Base-by-base conservation (phyloP, 2,113 vertebrate genomes). In the Odobenus rosmarus region DNA sequence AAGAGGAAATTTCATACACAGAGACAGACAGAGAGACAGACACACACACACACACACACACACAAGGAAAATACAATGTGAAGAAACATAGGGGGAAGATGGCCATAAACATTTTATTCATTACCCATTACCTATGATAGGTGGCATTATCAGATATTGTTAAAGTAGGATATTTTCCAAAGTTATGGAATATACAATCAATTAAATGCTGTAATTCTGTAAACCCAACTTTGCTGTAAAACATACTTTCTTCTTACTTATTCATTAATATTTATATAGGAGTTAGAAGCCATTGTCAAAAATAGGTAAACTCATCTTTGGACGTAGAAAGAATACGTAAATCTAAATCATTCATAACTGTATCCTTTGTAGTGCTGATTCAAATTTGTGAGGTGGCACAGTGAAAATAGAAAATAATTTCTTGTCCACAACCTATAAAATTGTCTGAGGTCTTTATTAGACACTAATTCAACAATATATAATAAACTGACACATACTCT, bases 1-100 rank as follows among this genome's bases (percentile, higher is more conserved):
- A 91, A 51, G 9, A 4, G 6, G 4, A 61, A 36, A 36, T 71
- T 42, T n/a, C 42, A 13, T 61, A n/a, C 1, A 9, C 10, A 19
- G 16, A 36, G 4, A 19, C 4, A 55, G 5, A 13, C n/a, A 76
- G 1, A 9, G 1, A 46, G 0, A 31, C 4, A 24, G 2, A 61
- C 6, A 74, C 72, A 53, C 4, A 24, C 1, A 49, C 8, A 42
- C 4, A 24, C 13, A 42, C 1, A 33, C 23, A 23, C 4, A 33
- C 2, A 57, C 8, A 72, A 0, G 11, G 26, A 82, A 39, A 96
- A 67, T 14, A 31, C 3, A 18, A 33, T 19, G 5, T 74, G 79
- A 85, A 76, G 21, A 76, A 13, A 53, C 10, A 51, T 14, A 90
- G 16, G 5, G 31, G 49, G 19, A 83, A n/a, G 12, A 53, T 59